A percentile compares a stretch with the other conserved stretches of the same genome.
Conservation (phyloP, 2,797 vertebrate genomes). For the Perdix hodgsoniae region DNA sequence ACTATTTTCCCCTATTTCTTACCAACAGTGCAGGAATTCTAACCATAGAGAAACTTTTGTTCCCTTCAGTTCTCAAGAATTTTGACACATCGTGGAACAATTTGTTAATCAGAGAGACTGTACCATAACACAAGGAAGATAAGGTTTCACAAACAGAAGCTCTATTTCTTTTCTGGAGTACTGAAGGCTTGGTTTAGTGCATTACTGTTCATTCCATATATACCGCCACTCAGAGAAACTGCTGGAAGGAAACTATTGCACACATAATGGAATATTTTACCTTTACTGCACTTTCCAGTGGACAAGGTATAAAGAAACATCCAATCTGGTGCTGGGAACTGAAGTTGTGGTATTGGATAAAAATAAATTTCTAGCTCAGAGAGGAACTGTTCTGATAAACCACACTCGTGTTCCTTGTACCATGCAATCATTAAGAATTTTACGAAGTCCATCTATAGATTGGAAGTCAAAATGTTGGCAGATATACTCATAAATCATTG, state of each 20-base stretch:
- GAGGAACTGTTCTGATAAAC: neutral
- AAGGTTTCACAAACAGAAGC: neutral
- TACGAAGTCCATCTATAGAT: neutral
- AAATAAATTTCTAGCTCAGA: neutral
- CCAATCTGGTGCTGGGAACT: neutral
- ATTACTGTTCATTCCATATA: neutral
- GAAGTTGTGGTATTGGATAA: neutral
- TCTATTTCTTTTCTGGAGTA: neutral
- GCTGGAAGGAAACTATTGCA: neutral
- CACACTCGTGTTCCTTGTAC: neutral
- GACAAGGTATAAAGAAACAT: neutral
- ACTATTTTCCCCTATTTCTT: neutral
- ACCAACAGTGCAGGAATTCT: neutral
- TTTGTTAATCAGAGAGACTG: neutral
- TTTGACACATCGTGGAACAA: neutral
- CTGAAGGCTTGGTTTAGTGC: neutral
- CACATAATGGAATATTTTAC: rapidly evolving
- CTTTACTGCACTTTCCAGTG: neutral
- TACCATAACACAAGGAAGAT: neutral
- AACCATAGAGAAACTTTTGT: rapidly evolving
- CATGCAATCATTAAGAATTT: neutral
- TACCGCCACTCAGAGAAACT: neutral
- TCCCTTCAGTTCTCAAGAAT: neutral
- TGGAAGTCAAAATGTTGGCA: neutral
- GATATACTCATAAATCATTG: neutral